phyloP scores from a whole-genome alignment of 2,797 vertebrate genomes.

The Leptoclinus maculatus region DNA sequence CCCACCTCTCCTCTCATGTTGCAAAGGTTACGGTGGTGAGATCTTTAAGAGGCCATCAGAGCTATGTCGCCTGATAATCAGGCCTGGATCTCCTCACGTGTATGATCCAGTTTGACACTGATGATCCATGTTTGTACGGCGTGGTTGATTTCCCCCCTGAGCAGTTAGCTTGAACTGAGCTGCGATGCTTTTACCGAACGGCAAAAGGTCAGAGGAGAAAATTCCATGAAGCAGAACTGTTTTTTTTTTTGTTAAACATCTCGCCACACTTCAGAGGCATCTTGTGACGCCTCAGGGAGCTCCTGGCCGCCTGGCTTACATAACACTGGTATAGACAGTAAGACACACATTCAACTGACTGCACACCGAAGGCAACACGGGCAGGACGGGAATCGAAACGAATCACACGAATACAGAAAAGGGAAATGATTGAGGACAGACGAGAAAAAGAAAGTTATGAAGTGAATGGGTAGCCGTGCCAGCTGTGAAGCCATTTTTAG shows the following conservation, averaged over 20 bases:
- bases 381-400: slow-evolving; percentile 41
- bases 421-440: slow-evolving; percentile 34
- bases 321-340: background rate
- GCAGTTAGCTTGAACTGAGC: too few species aligned
- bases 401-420: slow-evolving; percentile 37
- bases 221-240: too few species aligned
- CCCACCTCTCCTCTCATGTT: background rate
- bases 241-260: background rate
- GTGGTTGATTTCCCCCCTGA: background rate
- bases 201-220: too few species aligned
- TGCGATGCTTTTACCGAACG: too few species aligned
- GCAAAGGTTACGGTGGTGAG: rapidly evolving
- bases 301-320: background rate
- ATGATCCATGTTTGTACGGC: background rate
- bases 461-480: slow-evolving; percentile 8
- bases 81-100: background rate
- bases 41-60: background rate
- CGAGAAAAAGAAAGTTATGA: slow-evolving; percentile 33
- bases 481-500: slow-evolving; percentile 50
- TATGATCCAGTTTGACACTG: background rate
- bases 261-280: background rate
- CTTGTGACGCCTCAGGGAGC: background rate
- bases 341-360: background rate
- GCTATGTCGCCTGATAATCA: background rate
- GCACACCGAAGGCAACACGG: background rate